Percentiles rank a stretch among this genome's conserved stretches.
Conservation (phyloP, 2,888 invertebrate genomes). For the Tetragnatha montana region DNA sequence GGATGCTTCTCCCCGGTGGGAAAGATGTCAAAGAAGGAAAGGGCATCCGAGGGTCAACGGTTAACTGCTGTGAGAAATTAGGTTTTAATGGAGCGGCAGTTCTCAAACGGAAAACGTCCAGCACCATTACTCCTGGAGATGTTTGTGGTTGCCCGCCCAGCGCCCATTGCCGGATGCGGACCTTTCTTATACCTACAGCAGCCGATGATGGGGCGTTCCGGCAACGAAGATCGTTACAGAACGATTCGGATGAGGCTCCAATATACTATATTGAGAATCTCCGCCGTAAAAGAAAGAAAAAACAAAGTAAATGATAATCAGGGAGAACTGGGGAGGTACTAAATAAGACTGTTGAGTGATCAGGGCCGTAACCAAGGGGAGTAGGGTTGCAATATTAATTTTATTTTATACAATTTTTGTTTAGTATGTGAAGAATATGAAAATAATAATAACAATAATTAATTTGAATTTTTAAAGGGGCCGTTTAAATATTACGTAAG, state of each 20-base stretch:
- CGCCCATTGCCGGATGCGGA: slow-evolving; percentile 17
- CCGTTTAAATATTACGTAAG: too few species aligned
- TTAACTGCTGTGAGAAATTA: slow-evolving; percentile 56
- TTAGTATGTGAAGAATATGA: too few species aligned
- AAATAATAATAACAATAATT: too few species aligned
- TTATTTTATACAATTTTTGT: too few species aligned
- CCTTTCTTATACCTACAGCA: not conserved
- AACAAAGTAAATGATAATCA: not conserved
- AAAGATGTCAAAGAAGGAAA: not conserved
- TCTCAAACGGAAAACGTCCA: slow-evolving; percentile 14
- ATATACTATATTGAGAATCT: not conserved
- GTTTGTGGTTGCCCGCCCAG: not conserved
- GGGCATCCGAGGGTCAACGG: slow-evolving; percentile 48
- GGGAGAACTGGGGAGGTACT: too few species aligned
- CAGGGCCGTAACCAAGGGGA: too few species aligned
- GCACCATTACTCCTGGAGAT: slow-evolving; percentile 1
- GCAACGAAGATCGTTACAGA: not conserved
- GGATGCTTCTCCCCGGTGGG: too few species aligned
- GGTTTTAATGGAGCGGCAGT: slow-evolving; percentile 52
- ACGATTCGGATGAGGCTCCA: not conserved
- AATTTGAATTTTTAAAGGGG: too few species aligned
- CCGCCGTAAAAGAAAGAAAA: not conserved
- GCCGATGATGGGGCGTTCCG: not conserved
- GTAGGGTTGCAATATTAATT: too few species aligned
- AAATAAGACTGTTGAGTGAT: too few species aligned